Base-by-base conservation (phyloP, 1,140 invertebrate genomes). In the Lordiphosa collinella region DNA sequence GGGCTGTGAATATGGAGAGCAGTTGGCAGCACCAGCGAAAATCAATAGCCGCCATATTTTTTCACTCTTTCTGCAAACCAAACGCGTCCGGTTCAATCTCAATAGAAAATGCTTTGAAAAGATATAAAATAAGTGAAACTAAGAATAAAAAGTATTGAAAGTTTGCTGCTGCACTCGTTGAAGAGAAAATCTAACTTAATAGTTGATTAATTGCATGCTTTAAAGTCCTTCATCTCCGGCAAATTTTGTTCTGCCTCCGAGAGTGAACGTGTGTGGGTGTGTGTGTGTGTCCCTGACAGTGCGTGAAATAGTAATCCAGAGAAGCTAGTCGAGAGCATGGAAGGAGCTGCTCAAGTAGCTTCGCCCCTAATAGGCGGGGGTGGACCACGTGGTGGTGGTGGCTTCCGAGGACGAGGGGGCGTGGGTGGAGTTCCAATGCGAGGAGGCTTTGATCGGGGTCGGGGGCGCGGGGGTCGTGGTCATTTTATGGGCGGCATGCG, bases 1-100 rank as follows among this genome's bases (percentile, higher is more conserved):
- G 38, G 38, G 38, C 8, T 41, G 38, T 22, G 9, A 22, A 41
- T 18, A 29, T 7, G 4, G 1, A 22, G 0, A n/a, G 38, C 16
- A 22, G 29, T 55, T 43, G 48, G 34, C 64, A 65, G 34, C 43
- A 12, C 52, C 50, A 60, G 43, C 44, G 60, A 80, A 80, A 82
- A 82, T 82, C 76, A 84, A 82, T 82, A 82, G 75, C 76, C 76
- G 76, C 76, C 76, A 82, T 82, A 82, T 82, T 82, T 82, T 84
- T 82, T 84, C 76, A 84, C 76, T 67, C 41, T 41, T 34, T 41
- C 44, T 52, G 12, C 32, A 47, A 31, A 65, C 50, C 50, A 74
- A 63, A 79, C 75, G 75, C 75, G 75, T 55, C 54, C 59, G 59
- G 66, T 11, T 38, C 7, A 13, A 34, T 34, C 14, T 31, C 25